Evolutionary conservation across 1,140 invertebrate genomes (phyloP), one percentile per base, ranked within the genome.

Genomic region (Dreissena rostriformis): DNA sequence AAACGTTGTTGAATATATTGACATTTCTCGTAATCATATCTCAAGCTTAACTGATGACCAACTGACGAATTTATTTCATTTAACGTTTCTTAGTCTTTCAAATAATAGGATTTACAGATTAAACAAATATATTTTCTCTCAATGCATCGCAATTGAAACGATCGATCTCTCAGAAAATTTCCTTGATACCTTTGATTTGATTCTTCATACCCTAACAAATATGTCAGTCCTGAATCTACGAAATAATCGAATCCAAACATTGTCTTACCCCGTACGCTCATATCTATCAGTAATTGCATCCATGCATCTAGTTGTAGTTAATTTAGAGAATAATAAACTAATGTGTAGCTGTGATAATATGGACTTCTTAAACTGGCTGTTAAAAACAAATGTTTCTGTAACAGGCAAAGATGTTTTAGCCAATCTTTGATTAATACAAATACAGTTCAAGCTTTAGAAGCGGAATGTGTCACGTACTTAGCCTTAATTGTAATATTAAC

Each of bases 141-240:
- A 28, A 15, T 28, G 66, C 8, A 24, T 26, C 15, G 12, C 67
- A 11, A 14, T 85, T 7, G 49, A 63, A 11, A 24, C 10, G 0
- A 24, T 85, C 11, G 53, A 80, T 28, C n/a, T 85, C 19, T 68
- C 70, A 55, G 49, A 75, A 10, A 85, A 85, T 53, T 75, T 80
- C 39, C 52, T 85, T 26, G 55, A 68, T 15, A 65, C 12, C 53
- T 17, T 82, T 51, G 72, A 75, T 26, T 22, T 82, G 19, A 53
- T 61, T 11, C n/a, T 85, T 12, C 29, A 26, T 2, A 0, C 17
- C 51, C 17, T 75, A 11, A n/a, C 7, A 24, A 55, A 80, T 19
- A 26, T 85, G 22, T 24, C 51, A 55, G 6, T 11, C 11, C 14
- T 85, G n/a, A 71, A 85, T 67, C 61, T 85, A 29, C 51, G 29